A percentile compares a stretch with the other conserved stretches of the same genome.
These are phyloP conservation scores for Limanda limanda DNA, from an alignment of 2,113 vertebrate species.

Conservation along the genomic window DNA sequence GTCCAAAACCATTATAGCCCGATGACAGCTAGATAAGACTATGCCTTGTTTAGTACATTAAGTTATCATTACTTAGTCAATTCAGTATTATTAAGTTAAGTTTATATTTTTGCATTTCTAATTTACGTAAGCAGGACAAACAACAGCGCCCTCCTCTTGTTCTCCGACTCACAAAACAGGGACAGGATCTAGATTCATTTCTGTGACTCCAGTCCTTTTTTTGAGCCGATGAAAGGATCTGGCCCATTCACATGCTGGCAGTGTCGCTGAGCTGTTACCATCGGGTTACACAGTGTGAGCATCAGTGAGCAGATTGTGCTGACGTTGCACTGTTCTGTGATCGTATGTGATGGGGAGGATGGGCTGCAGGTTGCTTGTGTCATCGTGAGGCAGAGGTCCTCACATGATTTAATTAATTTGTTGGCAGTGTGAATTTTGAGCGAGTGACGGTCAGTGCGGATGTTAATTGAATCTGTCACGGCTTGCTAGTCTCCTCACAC, in stretches of 20 bases:
- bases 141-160: neutral
- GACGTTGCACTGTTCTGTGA: constrained; percentile 55
- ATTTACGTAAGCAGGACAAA: neutral
- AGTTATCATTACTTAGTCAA: constrained; percentile 12
- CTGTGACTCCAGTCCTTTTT: constrained; percentile 16
- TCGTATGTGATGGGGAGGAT: constrained; percentile 31
- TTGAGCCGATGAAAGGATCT: constrained; percentile 22
- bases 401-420: constrained; percentile 46
- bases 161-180: neutral
- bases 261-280: constrained; percentile 42
- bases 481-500: constrained; percentile 5
- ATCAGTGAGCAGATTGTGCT: constrained; percentile 69
- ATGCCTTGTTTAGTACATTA: constrained; percentile 3
- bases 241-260: constrained; percentile 43
- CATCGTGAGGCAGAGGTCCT: constrained; percentile 27
- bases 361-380: constrained; percentile 53
- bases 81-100: neutral
- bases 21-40: constrained; percentile 29
- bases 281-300: constrained; percentile 66
- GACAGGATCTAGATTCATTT: constrained; percentile 4
- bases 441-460: constrained; percentile 58
- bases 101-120: neutral
- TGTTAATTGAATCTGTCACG: constrained; percentile 59
- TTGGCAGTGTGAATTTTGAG: constrained; percentile 41
- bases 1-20: constrained; percentile 27